Conservation (phyloP, 2,113 vertebrate genomes). For the Corythornis madagascariensis region DNA sequence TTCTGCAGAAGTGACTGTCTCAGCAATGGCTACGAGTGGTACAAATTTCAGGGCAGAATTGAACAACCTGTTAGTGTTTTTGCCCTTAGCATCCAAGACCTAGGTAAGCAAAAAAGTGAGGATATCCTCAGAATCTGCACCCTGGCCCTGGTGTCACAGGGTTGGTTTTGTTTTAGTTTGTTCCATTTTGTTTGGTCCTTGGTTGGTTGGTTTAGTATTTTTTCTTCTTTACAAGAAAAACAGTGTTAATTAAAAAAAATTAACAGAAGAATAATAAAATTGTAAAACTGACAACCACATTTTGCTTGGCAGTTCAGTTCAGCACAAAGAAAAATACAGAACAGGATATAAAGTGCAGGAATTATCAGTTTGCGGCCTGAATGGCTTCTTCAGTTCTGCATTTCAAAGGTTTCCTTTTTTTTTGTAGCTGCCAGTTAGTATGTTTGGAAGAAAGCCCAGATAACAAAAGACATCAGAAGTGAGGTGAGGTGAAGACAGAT, state of each 20-base stretch:
- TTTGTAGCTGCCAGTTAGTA: constrained; percentile 47
- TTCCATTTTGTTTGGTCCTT: neutral
- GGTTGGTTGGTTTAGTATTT: neutral
- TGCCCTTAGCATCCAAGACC: neutral
- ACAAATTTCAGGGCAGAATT: neutral
- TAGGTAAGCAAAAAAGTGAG: neutral
- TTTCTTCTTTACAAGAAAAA: constrained; percentile 1
- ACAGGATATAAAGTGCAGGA: constrained; percentile 53
- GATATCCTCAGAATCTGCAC: neutral
- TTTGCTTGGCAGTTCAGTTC: constrained; percentile 26
- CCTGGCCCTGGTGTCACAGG: neutral
- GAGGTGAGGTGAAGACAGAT: constrained; percentile 60
- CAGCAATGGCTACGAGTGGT: neutral
- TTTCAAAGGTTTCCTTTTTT: constrained; percentile 62
- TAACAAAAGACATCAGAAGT: constrained; percentile 60
- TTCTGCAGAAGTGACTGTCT: neutral
- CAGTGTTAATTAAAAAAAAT: neutral
- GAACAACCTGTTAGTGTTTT: neutral
- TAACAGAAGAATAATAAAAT: neutral
- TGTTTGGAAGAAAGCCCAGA: constrained; percentile 67
- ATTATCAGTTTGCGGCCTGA: constrained; percentile 44
- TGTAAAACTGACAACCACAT: neutral
- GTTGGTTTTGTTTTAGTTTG: neutral
- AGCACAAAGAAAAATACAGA: constrained; percentile 30
- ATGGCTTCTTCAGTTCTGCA: constrained; percentile 49